Evolutionary conservation across 2,888 invertebrate species (phyloP), one percentile per base, ranked within the genome.

Genomic region (Eugnorisma glareosa): DNA sequence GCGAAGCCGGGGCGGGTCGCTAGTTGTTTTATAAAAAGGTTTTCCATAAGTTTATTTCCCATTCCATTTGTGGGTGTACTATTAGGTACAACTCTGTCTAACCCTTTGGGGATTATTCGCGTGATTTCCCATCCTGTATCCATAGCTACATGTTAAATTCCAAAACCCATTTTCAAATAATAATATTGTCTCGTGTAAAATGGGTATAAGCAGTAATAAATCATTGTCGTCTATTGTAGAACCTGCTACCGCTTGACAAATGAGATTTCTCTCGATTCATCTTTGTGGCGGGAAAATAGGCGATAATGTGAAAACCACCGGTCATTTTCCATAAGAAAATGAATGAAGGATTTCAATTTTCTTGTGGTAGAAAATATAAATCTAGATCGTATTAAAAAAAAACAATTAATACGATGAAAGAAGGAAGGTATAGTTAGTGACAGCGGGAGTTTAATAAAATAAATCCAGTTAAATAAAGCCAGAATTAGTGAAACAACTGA

Each of bases 191-290:
- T 59, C 48, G 51, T 59, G 28, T 73, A n/a, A n/a, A n/a, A n/a
- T n/a, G n/a, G n/a, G n/a, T 57, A 67, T 64, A 48, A 54, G 31
- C 51, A 45, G 35, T 70, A 75, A 77, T 75, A 73, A 73, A 82
- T 73, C 51, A 28, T 45, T 75, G 68, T 67, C 67, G 45, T 77
- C 69, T 35, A 31, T 80, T 64, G 67, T 69, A 64, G 48, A 70
- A 35, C 51, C 37, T 68, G 18, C 69, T 59, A 15, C 67, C 71
- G 67, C 73, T 71, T 79, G 84, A 77, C 76, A 87, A 85, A 85
- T 73, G 74, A 81, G 81, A 81, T 83, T 67, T 77, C 67, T 59
- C 72, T 85, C 77, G 73, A 87, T 87, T 83, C 77, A 73, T 85
- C 75, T 78, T 51, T 71, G 78, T 82, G 67, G 63, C 15, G 57